These are phyloP conservation scores for Dreissena polymorpha DNA, from an alignment of 1,140 invertebrate species.

Conservation along the genomic window DNA sequence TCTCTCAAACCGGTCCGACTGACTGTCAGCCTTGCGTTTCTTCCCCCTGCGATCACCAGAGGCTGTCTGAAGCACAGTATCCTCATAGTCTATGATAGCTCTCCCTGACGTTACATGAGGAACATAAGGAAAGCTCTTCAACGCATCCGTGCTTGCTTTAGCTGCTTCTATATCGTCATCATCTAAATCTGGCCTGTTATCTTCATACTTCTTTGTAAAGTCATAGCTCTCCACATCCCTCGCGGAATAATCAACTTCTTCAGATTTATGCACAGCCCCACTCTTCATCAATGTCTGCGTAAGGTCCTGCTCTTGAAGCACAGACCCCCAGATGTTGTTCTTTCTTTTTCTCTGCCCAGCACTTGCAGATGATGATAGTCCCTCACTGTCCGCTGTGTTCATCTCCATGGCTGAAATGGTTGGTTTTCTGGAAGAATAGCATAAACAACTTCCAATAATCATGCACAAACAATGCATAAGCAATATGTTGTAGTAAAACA, in stretches of 20 bases:
- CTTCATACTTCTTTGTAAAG: slow-evolving; percentile 63
- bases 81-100: slow-evolving; percentile 56
- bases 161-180: slow-evolving; percentile 22
- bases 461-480: no score
- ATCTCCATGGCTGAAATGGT: no score
- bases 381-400: no score
- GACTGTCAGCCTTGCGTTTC: slow-evolving; percentile 33
- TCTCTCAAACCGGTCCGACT: slow-evolving; percentile 39
- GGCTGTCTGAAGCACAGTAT: slow-evolving; percentile 43
- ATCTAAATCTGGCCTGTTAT: slow-evolving; percentile 50
- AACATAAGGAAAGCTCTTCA: background rate
- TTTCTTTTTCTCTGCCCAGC: slow-evolving; percentile 43
- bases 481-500: no score
- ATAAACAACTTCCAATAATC: no score
- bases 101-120: slow-evolving; percentile 3
- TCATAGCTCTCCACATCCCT: slow-evolving; percentile 69
- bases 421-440: no score
- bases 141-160: slow-evolving; percentile 15
- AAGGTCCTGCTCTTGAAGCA: slow-evolving; percentile 67
- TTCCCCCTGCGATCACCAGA: background rate
- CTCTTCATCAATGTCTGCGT: slow-evolving; percentile 58
- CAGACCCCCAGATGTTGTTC: slow-evolving; percentile 70
- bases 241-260: slow-evolving; percentile 28
- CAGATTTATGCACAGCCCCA: slow-evolving; percentile 60
- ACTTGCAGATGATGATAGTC: no score